Conservation (phyloP, 2,888 invertebrate genomes). For the Ichneumoninae sp. region DNA sequence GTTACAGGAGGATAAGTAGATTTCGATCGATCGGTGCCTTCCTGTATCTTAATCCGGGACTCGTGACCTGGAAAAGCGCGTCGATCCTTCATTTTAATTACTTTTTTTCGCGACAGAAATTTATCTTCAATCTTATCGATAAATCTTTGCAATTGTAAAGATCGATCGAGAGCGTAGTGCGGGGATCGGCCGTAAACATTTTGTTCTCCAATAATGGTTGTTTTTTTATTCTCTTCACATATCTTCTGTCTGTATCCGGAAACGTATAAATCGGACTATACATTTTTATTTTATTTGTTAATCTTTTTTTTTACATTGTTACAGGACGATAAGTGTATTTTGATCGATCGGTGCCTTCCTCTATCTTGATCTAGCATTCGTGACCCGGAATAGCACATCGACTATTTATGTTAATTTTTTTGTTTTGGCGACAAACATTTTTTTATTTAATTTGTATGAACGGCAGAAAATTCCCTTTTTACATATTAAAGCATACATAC, state of each 20-base stretch:
- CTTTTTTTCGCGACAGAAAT: background rate
- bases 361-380: background rate
- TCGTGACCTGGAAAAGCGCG: background rate
- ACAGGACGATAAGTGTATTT: no score
- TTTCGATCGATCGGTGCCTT: background rate
- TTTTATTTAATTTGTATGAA: no score
- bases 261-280: no score
- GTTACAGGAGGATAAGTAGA: no score
- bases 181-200: background rate
- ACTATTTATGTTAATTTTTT: background rate
- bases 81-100: background rate
- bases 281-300: no score
- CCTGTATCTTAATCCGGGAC: background rate
- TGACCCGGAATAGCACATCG: background rate
- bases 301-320: no score
- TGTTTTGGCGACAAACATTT: background rate
- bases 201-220: background rate
- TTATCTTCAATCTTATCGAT: background rate
- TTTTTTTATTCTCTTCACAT: background rate
- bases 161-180: no score
- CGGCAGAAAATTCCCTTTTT: no score
- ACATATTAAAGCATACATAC: no score
- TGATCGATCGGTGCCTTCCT: background rate
- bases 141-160: no score
- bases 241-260: no score